Conservation (phyloP, 2,797 vertebrate species). For the Spondyliosoma cantharus region DNA sequence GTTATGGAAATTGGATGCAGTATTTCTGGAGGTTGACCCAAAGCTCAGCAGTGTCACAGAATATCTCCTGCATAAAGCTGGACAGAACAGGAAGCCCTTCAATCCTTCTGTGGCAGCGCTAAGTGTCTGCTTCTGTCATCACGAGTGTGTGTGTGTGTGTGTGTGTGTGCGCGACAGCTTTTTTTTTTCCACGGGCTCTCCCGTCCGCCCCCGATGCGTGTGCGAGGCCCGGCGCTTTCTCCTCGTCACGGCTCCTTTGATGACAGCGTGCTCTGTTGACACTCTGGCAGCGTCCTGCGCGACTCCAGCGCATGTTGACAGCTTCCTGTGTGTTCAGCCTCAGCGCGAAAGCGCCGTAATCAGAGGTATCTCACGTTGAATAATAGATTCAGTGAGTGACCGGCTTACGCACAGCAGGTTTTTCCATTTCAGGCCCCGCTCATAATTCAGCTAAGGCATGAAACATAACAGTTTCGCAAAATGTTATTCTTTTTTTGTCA, state of each 20-base stretch:
- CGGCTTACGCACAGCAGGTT: conserved; percentile 48
- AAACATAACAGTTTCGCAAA: conserved; percentile 45
- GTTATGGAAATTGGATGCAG: background rate
- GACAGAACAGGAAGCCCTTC: background rate
- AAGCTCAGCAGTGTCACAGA: background rate
- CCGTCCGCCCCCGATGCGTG: conserved; percentile 8
- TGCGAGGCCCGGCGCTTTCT: conserved; percentile 20
- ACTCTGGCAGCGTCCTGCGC: conserved; percentile 56
- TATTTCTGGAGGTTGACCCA: background rate
- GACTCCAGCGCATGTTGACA: conserved; percentile 54
- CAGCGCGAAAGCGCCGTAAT: conserved; percentile 65
- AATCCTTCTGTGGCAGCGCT: background rate
- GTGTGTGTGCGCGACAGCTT: conserved; percentile 7
- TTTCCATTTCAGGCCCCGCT: conserved; percentile 65
- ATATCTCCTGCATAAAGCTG: conserved; percentile 2
- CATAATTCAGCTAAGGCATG: conserved; percentile 45
- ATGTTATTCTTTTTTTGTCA: conserved; percentile 66
- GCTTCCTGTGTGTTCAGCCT: conserved; percentile 55
- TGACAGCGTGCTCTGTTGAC: conserved; percentile 55
- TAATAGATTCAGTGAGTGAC: conserved; percentile 68
- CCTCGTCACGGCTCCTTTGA: conserved; percentile 58
- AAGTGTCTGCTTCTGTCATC: conserved; percentile 32
- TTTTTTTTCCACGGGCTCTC: conserved; percentile 15
- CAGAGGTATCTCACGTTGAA: conserved; percentile 59
- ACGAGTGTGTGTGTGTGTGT: conserved; percentile 3